Percentiles rank a stretch among this genome's conserved stretches.
phyloP scores from a whole-genome alignment of 2,113 vertebrate genomes.

The Pachyramphus minor region DNA sequence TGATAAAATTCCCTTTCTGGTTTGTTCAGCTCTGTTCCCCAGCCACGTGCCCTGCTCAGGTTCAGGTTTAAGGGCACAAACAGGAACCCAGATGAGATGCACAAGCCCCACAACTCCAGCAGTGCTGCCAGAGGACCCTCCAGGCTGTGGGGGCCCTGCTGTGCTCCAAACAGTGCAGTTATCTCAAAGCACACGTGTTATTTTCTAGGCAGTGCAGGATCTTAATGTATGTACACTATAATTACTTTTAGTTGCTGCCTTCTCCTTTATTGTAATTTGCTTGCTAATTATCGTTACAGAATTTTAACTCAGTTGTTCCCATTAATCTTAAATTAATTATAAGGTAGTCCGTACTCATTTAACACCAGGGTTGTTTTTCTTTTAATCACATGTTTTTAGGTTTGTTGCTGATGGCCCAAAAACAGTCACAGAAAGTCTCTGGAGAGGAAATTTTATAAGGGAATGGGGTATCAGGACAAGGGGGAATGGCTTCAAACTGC shows the following conservation, averaged over 20 bases:
- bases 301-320: constrained; percentile 43
- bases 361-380: constrained; percentile 10
- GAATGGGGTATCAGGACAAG: background rate
- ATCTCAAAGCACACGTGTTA: background rate
- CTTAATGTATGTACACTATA: constrained; percentile 36
- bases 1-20: background rate
- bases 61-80: background rate
- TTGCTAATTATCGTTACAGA: constrained; percentile 42
- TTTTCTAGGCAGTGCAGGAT: constrained; percentile 46
- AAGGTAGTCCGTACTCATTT: constrained; percentile 39
- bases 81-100: background rate
- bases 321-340: constrained; percentile 67
- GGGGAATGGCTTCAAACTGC: background rate
- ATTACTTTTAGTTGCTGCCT: constrained; percentile 52
- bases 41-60: rapidly evolving
- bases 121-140: background rate
- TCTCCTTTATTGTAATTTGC: constrained; percentile 50
- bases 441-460: background rate
- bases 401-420: background rate
- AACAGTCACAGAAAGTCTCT: background rate
- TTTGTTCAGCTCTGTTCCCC: background rate
- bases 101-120: background rate
- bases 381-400: constrained; percentile 24
- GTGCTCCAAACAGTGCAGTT: background rate
- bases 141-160: background rate